A percentile compares a stretch with the other conserved stretches of the same genome.
Evolutionary conservation across 2,888 invertebrate genomes (phyloP).

Genomic region (Yponomeuta plumbellus): DNA sequence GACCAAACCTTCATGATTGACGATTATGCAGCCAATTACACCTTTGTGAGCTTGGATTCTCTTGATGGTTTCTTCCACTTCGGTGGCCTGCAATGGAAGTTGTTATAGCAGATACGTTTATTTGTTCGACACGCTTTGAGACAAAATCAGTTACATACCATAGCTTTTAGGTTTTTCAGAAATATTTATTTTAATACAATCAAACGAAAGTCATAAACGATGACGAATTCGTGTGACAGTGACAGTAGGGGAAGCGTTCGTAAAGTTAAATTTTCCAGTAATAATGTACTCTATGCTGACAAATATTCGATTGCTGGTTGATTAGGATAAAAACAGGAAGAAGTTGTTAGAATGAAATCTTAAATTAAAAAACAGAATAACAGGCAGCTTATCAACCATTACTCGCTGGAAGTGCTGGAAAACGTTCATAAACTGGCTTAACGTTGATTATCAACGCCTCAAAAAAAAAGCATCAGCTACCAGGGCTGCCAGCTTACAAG

Average conservation of each 20-base stretch:
- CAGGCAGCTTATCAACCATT: too few species aligned
- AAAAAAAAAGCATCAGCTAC: background rate
- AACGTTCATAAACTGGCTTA: background rate
- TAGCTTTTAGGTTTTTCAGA: background rate
- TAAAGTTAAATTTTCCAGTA: background rate
- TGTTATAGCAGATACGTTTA: background rate
- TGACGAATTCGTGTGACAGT: background rate
- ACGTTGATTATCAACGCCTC: background rate
- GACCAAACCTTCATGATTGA: slow-evolving; percentile 94
- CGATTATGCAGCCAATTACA: slow-evolving; percentile 96
- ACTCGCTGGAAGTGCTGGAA: background rate
- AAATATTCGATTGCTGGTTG: background rate
- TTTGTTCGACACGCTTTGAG: background rate
- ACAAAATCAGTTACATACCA: background rate
- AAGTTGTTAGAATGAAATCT: background rate
- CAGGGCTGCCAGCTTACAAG: too few species aligned
- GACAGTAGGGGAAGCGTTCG: background rate
- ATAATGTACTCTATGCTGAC: background rate
- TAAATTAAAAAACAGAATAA: too few species aligned
- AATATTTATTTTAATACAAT: background rate
- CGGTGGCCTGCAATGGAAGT: slow-evolving; percentile 76
- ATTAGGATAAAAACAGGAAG: background rate
- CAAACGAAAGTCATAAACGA: background rate
- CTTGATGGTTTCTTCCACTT: slow-evolving; percentile 99
- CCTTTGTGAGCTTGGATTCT: slow-evolving; percentile 98